A percentile compares a stretch with the other conserved stretches of the same genome.
These are phyloP conservation scores for Andinoacara biseriatus DNA, from an alignment of 2,113 vertebrate species.

Conservation along the genomic window DNA sequence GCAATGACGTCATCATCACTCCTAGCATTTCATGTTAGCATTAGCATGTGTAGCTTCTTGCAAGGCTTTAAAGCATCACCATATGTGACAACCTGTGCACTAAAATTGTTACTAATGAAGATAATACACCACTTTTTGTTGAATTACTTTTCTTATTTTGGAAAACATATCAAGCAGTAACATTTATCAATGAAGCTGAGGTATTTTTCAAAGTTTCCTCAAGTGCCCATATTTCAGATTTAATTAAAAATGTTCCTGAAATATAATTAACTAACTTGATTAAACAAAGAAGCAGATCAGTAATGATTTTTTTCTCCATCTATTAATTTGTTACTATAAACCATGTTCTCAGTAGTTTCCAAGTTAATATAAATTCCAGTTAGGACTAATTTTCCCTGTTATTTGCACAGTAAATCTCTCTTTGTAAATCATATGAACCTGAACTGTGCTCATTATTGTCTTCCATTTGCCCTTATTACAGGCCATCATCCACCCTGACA, in stretches of 20 bases:
- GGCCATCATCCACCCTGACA: constrained; percentile 95
- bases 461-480: constrained; percentile 60
- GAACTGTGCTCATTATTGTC: constrained; percentile 18
- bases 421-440: neutral
- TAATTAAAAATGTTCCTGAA: neutral
- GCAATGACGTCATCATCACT: neutral
- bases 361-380: neutral
- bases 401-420: neutral
- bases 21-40: neutral
- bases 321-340: neutral
- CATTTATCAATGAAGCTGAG: neutral
- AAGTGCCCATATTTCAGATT: neutral
- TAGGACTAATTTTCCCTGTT: neutral
- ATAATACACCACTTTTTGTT: neutral
- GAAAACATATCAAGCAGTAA: neutral
- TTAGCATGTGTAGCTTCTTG: neutral
- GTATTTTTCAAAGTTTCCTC: neutral
- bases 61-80: neutral
- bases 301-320: neutral
- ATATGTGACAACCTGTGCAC: rapidly evolving
- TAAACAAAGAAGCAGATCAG: neutral
- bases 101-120: neutral
- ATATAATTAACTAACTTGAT: neutral
- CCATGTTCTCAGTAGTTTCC: neutral
- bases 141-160: neutral